Conservation (phyloP, 2,113 vertebrate species). For the Oreamnos americanus region DNA sequence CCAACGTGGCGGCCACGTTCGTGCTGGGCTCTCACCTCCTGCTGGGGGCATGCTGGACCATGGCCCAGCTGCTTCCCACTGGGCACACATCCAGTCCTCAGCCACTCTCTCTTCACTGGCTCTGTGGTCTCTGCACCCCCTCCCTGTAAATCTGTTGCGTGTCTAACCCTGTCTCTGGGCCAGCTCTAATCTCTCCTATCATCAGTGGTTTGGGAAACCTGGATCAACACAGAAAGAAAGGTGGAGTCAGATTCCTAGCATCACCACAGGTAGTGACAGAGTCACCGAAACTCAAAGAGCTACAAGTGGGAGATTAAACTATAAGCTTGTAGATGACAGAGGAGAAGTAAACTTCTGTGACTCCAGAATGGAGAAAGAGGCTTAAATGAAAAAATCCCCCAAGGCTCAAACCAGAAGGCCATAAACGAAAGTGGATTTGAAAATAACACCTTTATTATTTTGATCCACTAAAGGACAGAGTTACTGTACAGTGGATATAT, state of each 20-base stretch:
- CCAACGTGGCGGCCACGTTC: fast-evolving
- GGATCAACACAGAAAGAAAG: background rate
- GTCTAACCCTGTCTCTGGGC: fast-evolving
- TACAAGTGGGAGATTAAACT: background rate
- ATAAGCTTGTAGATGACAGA: fast-evolving
- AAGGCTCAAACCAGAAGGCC: background rate
- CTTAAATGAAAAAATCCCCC: background rate
- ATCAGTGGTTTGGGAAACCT: background rate
- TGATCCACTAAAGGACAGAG: background rate
- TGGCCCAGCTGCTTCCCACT: fast-evolving
- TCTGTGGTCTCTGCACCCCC: fast-evolving
- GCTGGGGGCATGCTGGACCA: fast-evolving
- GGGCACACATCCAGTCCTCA: background rate
- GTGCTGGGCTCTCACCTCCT: fast-evolving
- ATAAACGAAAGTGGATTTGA: background rate
- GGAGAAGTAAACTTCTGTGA: background rate
- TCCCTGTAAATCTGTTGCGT: background rate
- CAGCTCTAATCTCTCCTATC: background rate
- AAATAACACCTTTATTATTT: background rate
- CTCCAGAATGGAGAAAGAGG: background rate
- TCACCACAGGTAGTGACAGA: fast-evolving
- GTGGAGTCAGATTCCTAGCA: background rate
- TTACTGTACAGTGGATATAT: background rate
- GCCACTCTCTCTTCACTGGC: fast-evolving
- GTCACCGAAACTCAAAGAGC: background rate